phyloP scores from a whole-genome alignment of 2,888 invertebrate genomes.

The Rhagonycha lutea region DNA sequence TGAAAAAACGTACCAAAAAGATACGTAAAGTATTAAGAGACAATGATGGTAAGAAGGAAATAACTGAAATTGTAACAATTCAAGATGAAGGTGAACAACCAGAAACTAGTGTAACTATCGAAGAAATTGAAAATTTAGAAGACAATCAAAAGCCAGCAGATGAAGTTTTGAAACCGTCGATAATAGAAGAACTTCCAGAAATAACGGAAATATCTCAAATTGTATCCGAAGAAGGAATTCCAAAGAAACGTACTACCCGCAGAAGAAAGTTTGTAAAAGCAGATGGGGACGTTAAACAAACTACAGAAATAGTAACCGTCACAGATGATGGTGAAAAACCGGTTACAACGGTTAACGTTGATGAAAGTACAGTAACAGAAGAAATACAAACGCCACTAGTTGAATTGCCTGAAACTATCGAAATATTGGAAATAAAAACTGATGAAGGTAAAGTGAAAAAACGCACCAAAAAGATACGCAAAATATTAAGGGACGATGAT shows the following conservation, averaged over 20 bases:
- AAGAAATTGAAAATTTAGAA: slow-evolving; percentile 23
- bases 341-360: slow-evolving; percentile 31
- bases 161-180: slow-evolving; percentile 13
- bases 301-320: slow-evolving; percentile 28
- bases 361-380: neutral
- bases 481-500: slow-evolving; percentile 32
- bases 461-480: slow-evolving; percentile 36
- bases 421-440: slow-evolving; percentile 41
- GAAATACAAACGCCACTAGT: slow-evolving; percentile 34
- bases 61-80: slow-evolving; percentile 56
- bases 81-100: slow-evolving; percentile 55
- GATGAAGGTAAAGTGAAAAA: slow-evolving; percentile 43
- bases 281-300: slow-evolving; percentile 10
- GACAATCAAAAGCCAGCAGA: slow-evolving; percentile 36
- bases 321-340: slow-evolving; percentile 44
- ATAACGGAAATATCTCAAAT: slow-evolving; percentile 32
- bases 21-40: slow-evolving; percentile 52
- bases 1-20: slow-evolving; percentile 44
- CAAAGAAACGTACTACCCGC: slow-evolving; percentile 7
- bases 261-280: slow-evolving; percentile 27
- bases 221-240: slow-evolving; percentile 25
- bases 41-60: slow-evolving; percentile 50
- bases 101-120: slow-evolving; percentile 40
- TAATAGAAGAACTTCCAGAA: slow-evolving; percentile 24
- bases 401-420: slow-evolving; percentile 40